Base-by-base conservation (phyloP, 2,797 vertebrate species). In the Diplodus sargus region DNA sequence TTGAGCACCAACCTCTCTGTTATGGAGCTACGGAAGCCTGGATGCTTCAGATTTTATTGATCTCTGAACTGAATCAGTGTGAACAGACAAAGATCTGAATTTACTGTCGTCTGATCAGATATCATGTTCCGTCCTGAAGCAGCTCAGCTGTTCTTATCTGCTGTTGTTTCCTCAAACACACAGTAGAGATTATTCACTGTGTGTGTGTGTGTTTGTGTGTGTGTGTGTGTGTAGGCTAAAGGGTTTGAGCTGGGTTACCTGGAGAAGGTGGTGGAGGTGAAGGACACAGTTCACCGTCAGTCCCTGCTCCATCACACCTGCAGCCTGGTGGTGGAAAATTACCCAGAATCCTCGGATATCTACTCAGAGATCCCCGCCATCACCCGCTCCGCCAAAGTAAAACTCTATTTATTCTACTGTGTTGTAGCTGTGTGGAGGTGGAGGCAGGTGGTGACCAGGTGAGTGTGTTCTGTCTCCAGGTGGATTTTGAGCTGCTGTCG, bases 231-330 rank as follows among this genome's bases (percentile, higher is more conserved):
- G 0, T 88, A 98, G 97, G 98, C 95, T 59, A 96, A 96, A 74
- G 98, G 97, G 77, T 99, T 99, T 83, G 98, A 99, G 83, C 96
- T 99, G 77, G 91, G 93, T 85, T 99, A 99, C 94, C 92, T 99
- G 94, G 97, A 97, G 94, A 99, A 99, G 90, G 97, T 99, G 79
- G 97, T 96, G 0, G 98, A 99, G 93, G 98, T 99, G 88, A 99
- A 99, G 90, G 98, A 99, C 93, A 99, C 98, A 0, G 97, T 99
- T 20, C 97, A 97, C 64, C 94, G 98, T 49, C 97, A 99, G 92
- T 95, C 97, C 47, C 94, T 99, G 72, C 96, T 99, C 22, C 94
- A 99, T 85, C 98, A 99, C 79, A 95, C 97, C 87, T 98, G 97
- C 90, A 96, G 94, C 85, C 93, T 95, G 83, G 96, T 99, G 83